Evolutionary conservation across 2,888 invertebrate species (phyloP).

Genomic region (Ophion obscuratus): DNA sequence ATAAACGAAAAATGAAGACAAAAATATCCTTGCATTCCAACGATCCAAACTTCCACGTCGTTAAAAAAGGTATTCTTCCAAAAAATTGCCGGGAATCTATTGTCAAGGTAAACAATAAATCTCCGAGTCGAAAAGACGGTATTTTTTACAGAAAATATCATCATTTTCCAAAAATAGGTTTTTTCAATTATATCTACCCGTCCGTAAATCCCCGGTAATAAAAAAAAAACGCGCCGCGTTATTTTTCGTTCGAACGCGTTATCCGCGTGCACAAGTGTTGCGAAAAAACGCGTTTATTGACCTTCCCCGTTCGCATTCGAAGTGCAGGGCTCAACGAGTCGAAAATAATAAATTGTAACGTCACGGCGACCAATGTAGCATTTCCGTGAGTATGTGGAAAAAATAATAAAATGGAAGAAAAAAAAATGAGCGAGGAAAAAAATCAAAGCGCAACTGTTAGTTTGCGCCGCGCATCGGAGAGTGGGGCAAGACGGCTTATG

Average conservation of each 20-base stretch:
- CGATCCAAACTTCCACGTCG: too few relatives aligned
- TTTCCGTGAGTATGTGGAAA: conserved; percentile 4
- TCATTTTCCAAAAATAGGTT: too few relatives aligned
- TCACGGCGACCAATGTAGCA: neutral
- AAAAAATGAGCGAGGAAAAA: conserved; percentile 9
- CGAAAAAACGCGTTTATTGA: neutral
- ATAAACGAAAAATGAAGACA: too few relatives aligned
- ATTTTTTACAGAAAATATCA: too few relatives aligned
- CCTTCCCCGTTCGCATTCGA: neutral
- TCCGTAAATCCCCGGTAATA: neutral
- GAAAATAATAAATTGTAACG: neutral
- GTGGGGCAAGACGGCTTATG: conserved; percentile 65
- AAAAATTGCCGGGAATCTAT: too few relatives aligned
- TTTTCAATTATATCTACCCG: neutral
- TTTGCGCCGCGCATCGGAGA: conserved; percentile 54
- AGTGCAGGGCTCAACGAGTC: neutral
- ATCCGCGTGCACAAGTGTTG: neutral
- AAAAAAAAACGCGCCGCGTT: neutral
- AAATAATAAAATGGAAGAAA: neutral
- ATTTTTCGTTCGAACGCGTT: neutral
- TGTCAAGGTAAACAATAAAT: too few relatives aligned
- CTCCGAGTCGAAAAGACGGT: neutral
- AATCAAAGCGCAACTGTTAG: conserved; percentile 23
- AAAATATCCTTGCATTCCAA: too few relatives aligned
- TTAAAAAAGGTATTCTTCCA: too few relatives aligned